phyloP scores from a whole-genome alignment of 1,140 invertebrate genomes.

The Gryon sp. region DNA sequence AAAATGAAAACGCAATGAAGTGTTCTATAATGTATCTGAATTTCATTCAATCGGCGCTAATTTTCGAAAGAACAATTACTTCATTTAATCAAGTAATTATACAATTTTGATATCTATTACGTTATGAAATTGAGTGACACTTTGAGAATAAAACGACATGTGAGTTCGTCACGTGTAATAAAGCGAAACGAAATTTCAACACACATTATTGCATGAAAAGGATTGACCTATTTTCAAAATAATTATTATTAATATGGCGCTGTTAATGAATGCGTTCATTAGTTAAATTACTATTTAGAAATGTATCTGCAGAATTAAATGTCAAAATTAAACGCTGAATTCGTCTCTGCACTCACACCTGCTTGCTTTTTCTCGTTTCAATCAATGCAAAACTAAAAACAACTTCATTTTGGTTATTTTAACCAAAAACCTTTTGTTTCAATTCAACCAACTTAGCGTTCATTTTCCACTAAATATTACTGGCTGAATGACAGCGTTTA shows the following conservation, averaged over 20 bases:
- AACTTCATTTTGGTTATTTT: too few relatives aligned
- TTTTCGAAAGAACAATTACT: constrained; percentile 31
- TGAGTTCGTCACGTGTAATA: constrained; percentile 32
- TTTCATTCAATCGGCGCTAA: constrained; percentile 22
- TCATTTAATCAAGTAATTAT: constrained; percentile 40
- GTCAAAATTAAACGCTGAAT: constrained; percentile 27
- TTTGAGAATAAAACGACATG: constrained; percentile 32
- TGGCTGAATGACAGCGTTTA: too few relatives aligned
- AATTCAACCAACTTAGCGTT: too few relatives aligned
- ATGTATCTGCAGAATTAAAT: constrained; percentile 30
- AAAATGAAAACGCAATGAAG: too few relatives aligned
- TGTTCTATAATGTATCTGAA: too few relatives aligned
- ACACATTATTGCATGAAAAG: constrained; percentile 30
- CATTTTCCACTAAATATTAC: too few relatives aligned
- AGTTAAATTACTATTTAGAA: constrained; percentile 36
- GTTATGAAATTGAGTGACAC: constrained; percentile 36
- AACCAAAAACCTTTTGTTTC: too few relatives aligned
- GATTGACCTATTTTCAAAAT: constrained; percentile 43
- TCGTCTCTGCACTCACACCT: neutral
- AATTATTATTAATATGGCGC: constrained; percentile 36
- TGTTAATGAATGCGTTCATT: constrained; percentile 46
- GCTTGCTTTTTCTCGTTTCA: too few relatives aligned
- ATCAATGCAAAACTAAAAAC: too few relatives aligned
- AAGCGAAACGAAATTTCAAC: constrained; percentile 39
- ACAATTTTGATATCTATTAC: constrained; percentile 36